Evolutionary conservation across 92 coral and sea anemone genomes (phyloP), one percentile per base, ranked within the genome.

Genomic region (Virgularia gustaviana): DNA sequence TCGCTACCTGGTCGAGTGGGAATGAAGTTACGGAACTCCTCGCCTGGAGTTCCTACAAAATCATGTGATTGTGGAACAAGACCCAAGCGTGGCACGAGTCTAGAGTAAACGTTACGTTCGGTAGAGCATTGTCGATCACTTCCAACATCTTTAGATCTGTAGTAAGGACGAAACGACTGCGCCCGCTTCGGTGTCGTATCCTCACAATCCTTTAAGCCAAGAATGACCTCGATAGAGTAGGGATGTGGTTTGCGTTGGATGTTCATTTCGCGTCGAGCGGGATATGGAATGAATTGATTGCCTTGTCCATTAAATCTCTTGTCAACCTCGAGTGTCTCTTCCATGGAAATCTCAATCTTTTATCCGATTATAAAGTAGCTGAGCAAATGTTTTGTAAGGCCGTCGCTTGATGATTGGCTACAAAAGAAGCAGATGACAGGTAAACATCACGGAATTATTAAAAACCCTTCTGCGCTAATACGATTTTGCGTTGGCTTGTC

Each of bases 281-380:
- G 73, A 45, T 66, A 5, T 47, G 30, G 33, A 15, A 64, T 33
- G n/a, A 23, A 41, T 1, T 29, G 32, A 36, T 60, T 39, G 54
- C 71, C 71, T 41, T 43, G 49, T 25, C n/a, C 33, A 44, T 30
- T 29, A 24, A 45, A 16, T 66, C 15, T 11, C 56, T 66, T 44
- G 25, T 66, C 41, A 24, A 66, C 9, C 19, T 66, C 36, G 47
- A 66, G 73, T 28, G 73, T 33, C 58, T 47, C 51, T 28, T 66
- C 57, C 73, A 66, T 47, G 37, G 73, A 32, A 44, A 37, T 41
- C 36, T 29, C n/a, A 44, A 45, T 57, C 64, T 63, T 81, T 92
- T 89, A 92, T 92, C 98, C 90, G 98, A 92, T 92, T 92, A 92
- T 91, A 80, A 81, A 83, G 87, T 29, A 75, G 86, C 73, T 56